Conservation (phyloP, 2,113 vertebrate genomes). For the Sardina pilchardus region DNA sequence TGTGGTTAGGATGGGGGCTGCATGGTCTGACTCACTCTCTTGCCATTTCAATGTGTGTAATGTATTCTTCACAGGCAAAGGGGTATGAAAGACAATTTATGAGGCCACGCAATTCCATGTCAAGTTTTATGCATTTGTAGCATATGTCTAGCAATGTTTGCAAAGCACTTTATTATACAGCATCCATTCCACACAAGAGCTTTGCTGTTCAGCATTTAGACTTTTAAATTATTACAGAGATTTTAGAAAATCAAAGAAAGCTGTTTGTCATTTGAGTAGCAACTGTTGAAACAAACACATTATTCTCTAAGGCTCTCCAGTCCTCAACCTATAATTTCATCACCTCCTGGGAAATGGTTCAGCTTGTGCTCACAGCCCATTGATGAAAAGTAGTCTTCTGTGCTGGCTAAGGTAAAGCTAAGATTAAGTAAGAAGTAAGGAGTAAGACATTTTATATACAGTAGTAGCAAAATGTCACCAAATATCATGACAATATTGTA, state of each 20-base stretch:
- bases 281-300: not conserved
- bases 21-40: not conserved
- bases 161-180: not conserved
- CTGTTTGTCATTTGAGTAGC: not conserved
- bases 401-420: not conserved
- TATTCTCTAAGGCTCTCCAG: not conserved
- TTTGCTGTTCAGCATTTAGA: not conserved
- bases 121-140: not conserved
- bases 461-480: not conserved
- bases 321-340: not conserved
- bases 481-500: no score
- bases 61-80: not conserved
- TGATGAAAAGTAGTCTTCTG: not conserved
- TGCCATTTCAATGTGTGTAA: not conserved
- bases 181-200: not conserved
- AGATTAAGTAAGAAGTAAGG: not conserved
- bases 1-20: not conserved
- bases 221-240: not conserved
- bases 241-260: not conserved
- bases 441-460: not conserved
- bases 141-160: not conserved
- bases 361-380: not conserved
- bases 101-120: not conserved
- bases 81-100: not conserved
- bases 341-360: not conserved